These are phyloP conservation scores for Andrena haemorrhoa DNA, from an alignment of 2,888 invertebrate species.

Conservation along the genomic window DNA sequence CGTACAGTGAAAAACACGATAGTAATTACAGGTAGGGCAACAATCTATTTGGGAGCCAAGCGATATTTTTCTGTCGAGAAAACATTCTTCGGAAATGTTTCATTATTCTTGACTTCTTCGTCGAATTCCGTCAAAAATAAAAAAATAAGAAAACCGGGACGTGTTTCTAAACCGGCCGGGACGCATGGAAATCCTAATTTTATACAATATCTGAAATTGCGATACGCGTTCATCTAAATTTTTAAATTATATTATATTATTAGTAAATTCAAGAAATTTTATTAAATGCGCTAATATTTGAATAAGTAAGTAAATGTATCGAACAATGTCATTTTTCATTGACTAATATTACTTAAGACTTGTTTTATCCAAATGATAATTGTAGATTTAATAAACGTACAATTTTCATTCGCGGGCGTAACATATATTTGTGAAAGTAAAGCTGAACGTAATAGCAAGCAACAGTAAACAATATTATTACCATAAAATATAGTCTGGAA, in stretches of 20 bases:
- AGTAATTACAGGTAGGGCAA: too few relatives aligned
- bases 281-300: background rate
- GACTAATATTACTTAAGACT: background rate
- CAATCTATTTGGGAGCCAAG: too few relatives aligned
- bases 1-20: too few relatives aligned
- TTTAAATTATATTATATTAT: background rate
- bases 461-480: background rate
- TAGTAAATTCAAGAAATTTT: slow-evolving; percentile 2
- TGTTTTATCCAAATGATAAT: slow-evolving; percentile 1
- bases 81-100: too few relatives aligned
- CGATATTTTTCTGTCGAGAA: too few relatives aligned
- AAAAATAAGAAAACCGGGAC: too few relatives aligned
- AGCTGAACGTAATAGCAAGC: background rate
- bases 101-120: too few relatives aligned
- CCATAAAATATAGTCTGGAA: background rate
- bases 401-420: background rate
- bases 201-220: background rate
- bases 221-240: background rate
- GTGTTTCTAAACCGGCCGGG: too few relatives aligned
- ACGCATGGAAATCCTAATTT: too few relatives aligned
- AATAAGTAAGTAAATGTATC: background rate
- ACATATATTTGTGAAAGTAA: background rate
- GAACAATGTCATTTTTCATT: background rate
- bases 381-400: background rate
- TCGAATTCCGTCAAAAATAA: too few relatives aligned